Conservation (phyloP, 2,888 invertebrate species). For the Graphium colonna region DNA sequence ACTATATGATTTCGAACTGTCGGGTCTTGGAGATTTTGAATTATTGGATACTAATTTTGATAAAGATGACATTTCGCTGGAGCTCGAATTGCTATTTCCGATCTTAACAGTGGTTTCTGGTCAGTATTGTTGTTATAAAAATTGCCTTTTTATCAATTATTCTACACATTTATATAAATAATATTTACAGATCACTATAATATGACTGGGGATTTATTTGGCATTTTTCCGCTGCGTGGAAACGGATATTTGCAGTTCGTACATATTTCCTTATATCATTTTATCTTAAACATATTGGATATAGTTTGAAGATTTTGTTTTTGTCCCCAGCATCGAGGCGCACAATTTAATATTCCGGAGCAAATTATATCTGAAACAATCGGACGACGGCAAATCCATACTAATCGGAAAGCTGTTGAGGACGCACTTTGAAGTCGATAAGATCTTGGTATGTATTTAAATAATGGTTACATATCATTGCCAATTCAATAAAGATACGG, state of each 20-base stretch:
- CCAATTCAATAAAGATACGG: background rate
- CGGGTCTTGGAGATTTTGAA: slow-evolving; percentile 37
- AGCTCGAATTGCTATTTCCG: slow-evolving; percentile 37
- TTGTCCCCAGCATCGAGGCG: slow-evolving; percentile 41
- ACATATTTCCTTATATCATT: too few species aligned
- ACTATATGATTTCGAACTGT: slow-evolving; percentile 32
- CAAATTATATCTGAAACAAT: slow-evolving; percentile 44
- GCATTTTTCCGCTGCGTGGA: slow-evolving; percentile 45
- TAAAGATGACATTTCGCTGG: slow-evolving; percentile 33
- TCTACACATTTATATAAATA: slow-evolving; percentile 1
- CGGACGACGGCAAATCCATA: slow-evolving; percentile 41
- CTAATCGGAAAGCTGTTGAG: slow-evolving; percentile 42
- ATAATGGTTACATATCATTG: slow-evolving; percentile 4
- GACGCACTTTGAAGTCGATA: slow-evolving; percentile 37
- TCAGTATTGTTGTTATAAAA: slow-evolving; percentile 20
- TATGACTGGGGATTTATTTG: slow-evolving; percentile 42
- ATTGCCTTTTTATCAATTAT: slow-evolving; percentile 23
- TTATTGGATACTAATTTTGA: slow-evolving; percentile 32
- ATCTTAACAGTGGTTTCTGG: slow-evolving; percentile 33
- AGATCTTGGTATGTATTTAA: slow-evolving; percentile 39
- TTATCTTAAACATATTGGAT: background rate
- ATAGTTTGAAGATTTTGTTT: slow-evolving; percentile 2
- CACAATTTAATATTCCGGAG: slow-evolving; percentile 39
- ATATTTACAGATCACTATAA: slow-evolving; percentile 47
- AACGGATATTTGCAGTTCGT: slow-evolving; percentile 48